These are phyloP conservation scores for Holothuria glaberrima DNA, from an alignment of 35 echinoderm and acorn worm genomes.

Conservation along the genomic window DNA sequence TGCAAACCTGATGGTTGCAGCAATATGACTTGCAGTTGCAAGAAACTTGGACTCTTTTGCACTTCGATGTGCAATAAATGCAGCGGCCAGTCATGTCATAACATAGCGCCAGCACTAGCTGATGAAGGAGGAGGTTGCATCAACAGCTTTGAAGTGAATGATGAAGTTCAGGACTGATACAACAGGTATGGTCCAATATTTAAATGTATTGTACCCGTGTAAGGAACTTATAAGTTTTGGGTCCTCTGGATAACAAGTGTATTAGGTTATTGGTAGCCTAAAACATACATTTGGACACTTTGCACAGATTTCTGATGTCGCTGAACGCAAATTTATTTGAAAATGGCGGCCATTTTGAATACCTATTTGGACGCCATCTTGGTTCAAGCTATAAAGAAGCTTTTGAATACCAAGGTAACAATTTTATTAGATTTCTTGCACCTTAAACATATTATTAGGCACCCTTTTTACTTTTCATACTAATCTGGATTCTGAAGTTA, in stretches of 20 bases:
- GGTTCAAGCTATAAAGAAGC: not conserved
- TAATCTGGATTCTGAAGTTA: not conserved
- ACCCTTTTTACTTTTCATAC: constrained; percentile 8
- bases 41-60: constrained; percentile 37
- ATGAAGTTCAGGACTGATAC: too few species aligned
- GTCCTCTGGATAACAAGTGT: not conserved
- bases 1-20: constrained; percentile 36
- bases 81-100: constrained; percentile 11
- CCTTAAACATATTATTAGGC: not conserved
- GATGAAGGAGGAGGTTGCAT: constrained; percentile 16
- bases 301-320: constrained; percentile 24
- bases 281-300: too few species aligned
- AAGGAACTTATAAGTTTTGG: not conserved
- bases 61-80: constrained; percentile 4
- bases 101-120: constrained; percentile 1
- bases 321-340: not conserved
- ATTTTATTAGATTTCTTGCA: too few species aligned
- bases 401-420: not conserved
- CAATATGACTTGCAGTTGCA: constrained; percentile 29
- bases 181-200: too few species aligned
- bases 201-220: not conserved
- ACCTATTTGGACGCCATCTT: too few species aligned
- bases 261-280: too few species aligned
- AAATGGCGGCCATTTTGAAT: too few species aligned
- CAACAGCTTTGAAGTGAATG: not conserved